A percentile compares a stretch with the other conserved stretches of the same genome.
Evolutionary conservation across 2,113 vertebrate genomes (phyloP).

Genomic region (Hylia prasina): DNA sequence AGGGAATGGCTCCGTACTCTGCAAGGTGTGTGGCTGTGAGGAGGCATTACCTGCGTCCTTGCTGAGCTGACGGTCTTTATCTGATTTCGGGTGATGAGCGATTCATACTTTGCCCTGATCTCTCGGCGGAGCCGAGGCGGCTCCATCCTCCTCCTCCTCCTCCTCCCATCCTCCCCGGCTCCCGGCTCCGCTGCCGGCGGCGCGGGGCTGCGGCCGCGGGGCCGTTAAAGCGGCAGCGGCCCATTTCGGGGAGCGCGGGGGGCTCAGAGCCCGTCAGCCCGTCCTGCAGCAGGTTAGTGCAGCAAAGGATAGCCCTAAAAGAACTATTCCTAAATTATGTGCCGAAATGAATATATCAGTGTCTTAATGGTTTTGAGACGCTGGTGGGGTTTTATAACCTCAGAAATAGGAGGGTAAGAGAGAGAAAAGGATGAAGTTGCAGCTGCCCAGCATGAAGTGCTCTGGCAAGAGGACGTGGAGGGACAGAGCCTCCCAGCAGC

Average conservation of each 20-base stretch:
- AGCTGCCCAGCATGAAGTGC: neutral
- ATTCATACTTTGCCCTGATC: constrained; percentile 83
- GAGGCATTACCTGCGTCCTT: constrained; percentile 77
- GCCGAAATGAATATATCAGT: neutral
- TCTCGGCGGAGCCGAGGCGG: constrained; percentile 83
- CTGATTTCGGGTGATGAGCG: constrained; percentile 72
- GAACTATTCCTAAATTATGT: too few relatives aligned
- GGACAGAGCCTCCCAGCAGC: neutral
- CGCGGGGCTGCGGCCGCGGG: neutral
- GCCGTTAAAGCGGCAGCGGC: constrained; percentile 70
- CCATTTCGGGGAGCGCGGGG: neutral
- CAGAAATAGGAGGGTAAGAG: neutral
- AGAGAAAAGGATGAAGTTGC: neutral
- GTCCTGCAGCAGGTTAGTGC: neutral
- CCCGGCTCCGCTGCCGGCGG: neutral
- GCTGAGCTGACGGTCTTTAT: constrained; percentile 66
- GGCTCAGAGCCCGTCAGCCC: neutral
- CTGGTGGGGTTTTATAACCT: neutral
- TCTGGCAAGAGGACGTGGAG: too few relatives aligned
- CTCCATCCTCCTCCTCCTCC: constrained; percentile 85
- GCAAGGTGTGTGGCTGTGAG: constrained; percentile 64
- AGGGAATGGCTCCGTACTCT: constrained; percentile 65
- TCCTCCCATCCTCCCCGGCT: constrained; percentile 79
- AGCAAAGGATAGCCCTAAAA: neutral
- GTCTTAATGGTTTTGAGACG: neutral